Conservation (phyloP, 2,888 invertebrate genomes). For the Apeira syringaria region DNA sequence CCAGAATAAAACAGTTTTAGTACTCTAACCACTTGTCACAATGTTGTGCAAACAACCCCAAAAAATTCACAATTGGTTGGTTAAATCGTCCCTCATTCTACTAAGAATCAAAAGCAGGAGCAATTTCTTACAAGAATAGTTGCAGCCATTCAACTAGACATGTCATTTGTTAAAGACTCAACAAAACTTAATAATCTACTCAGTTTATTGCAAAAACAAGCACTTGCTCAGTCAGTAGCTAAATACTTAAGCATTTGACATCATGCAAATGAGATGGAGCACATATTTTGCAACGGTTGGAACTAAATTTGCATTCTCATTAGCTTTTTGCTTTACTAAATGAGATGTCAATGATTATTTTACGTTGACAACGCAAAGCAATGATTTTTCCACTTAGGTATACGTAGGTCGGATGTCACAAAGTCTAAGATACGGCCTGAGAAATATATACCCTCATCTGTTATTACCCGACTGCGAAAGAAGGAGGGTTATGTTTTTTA, state of each 20-base stretch:
- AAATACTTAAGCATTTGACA: conserved; percentile 68
- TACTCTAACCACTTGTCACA: too few species aligned
- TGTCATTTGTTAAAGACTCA: conserved; percentile 22
- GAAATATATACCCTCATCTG: too few species aligned
- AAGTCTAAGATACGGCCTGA: too few species aligned
- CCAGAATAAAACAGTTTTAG: too few species aligned
- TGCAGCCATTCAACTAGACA: conserved; percentile 18
- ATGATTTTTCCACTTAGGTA: too few species aligned
- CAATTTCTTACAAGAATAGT: conserved; percentile 13
- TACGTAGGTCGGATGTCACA: too few species aligned
- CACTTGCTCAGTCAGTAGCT: conserved; percentile 63
- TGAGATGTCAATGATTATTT: conserved; percentile 52
- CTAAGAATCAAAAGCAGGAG: conserved; percentile 2
- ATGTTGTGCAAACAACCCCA: too few species aligned
- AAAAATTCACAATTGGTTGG: too few species aligned
- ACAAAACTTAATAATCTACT: conserved; percentile 23
- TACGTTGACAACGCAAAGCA: conserved; percentile 29
- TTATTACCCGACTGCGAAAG: too few species aligned
- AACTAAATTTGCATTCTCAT: conserved; percentile 67
- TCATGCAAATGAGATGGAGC: conserved; percentile 69
- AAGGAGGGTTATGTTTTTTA: too few species aligned
- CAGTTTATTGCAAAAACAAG: conserved; percentile 19
- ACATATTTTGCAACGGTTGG: conserved; percentile 59
- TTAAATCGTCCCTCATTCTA: too few species aligned
- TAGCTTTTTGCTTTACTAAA: conserved; percentile 63